Evolutionary conservation across 2,888 invertebrate genomes (phyloP).

Genomic region (Epinotia brunnichana): DNA sequence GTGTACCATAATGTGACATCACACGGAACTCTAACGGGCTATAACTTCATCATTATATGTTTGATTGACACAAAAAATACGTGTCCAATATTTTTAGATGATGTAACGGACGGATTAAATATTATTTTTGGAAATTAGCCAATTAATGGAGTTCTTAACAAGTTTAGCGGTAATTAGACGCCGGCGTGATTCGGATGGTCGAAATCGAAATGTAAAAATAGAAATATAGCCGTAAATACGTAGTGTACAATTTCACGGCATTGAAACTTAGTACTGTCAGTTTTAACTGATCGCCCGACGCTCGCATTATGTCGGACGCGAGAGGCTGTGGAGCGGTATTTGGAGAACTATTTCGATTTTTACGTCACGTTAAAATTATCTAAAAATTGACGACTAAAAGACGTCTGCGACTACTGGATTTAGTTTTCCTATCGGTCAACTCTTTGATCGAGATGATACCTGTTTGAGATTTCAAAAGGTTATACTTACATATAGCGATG

Average conservation of each 20-base stretch:
- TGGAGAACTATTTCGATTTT: slow-evolving; percentile 1
- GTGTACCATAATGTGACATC: too few species aligned
- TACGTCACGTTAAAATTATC: neutral
- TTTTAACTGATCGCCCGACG: slow-evolving; percentile 1
- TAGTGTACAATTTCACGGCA: neutral
- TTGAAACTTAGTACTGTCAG: slow-evolving; percentile 8
- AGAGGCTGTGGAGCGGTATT: neutral
- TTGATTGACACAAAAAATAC: too few species aligned
- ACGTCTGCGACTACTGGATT: neutral
- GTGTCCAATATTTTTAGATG: too few species aligned
- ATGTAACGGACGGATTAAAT: too few species aligned
- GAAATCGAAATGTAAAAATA: neutral
- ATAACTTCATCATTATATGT: too few species aligned
- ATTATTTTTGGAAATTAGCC: too few species aligned
- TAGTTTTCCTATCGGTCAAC: neutral
- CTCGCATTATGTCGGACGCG: neutral
- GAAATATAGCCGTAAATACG: neutral
- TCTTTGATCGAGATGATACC: neutral
- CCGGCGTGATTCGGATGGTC: neutral
- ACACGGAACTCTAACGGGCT: too few species aligned
- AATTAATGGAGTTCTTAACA: too few species aligned
- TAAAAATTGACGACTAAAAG: neutral
- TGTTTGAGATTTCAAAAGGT: neutral
- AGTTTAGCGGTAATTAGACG: neutral
- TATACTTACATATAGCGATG: neutral